Base-by-base conservation (phyloP, 2,797 vertebrate species). In the Mycteria americana region DNA sequence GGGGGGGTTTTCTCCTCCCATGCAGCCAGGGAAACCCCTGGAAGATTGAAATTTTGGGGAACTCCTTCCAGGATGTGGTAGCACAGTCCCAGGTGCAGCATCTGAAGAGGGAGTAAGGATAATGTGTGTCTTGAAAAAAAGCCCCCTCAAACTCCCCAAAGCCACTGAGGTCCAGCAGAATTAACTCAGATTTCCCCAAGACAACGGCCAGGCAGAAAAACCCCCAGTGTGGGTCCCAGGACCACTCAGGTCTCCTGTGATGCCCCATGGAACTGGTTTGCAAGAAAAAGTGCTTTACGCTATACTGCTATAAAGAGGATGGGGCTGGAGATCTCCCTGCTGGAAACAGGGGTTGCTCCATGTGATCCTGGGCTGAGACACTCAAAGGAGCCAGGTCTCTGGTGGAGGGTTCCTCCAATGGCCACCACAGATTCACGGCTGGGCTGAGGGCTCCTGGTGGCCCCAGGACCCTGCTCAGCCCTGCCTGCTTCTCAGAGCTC, bases 1-100 rank as follows among this genome's bases (percentile, higher is more conserved):
- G 2, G 19, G 41, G 41, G 24, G 2, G 1, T 46, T 81, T 82
- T 65, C 2, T n/a, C 22, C 28, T 73, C 13, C 24, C 11, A 1
- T 4, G 11, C 19, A 10, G 0, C 33, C 12, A 28, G 48, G 18
- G 9, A 59, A 85, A 41, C 0, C 13, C 0, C 0, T 21, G 39
- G 33, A 5, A 83, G 23, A 10, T 2, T 18, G 46, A 5, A 18
- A 33, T 43, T 45, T 48, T 3, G 21, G 12, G 23, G 1, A 37
- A 22, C 1, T 21, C 39, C 35, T 57, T 22, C 9, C 19, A 9
- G 78, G 70, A 18, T 62, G 51, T 30, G 15, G 67, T 24, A 5
- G 70, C 11, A 10, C 1, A 0, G 11, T 46, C 35, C 50, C 25
- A 11, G 53, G 23, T 43, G 35, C 24, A 50, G 24, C 14, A 2